A percentile compares a stretch with the other conserved stretches of the same genome.
Evolutionary conservation across 2,113 vertebrate genomes (phyloP).

Genomic region (Vireo altiloquus): DNA sequence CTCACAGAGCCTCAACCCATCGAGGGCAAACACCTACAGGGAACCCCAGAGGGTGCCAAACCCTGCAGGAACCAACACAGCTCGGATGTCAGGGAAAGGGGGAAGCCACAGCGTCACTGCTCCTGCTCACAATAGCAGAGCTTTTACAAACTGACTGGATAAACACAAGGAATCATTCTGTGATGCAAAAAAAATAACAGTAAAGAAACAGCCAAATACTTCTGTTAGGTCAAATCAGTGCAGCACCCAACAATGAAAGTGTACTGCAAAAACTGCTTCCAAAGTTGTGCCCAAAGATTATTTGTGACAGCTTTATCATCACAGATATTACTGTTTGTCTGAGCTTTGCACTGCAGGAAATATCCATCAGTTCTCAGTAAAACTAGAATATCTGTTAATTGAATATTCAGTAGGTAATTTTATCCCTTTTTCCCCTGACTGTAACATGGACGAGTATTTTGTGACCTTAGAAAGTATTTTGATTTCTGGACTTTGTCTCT

Average conservation of each 20-base stretch:
- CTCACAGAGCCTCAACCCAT: neutral
- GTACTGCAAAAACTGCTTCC: neutral
- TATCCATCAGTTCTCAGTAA: neutral
- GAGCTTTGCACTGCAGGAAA: neutral
- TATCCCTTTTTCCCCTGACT: neutral
- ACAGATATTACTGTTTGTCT: neutral
- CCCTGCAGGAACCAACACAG: neutral
- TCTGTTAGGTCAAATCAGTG: neutral
- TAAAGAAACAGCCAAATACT: neutral
- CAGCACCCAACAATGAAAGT: neutral
- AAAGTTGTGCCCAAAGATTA: neutral
- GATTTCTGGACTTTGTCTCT: neutral
- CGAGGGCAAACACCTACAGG: neutral
- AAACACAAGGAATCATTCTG: neutral
- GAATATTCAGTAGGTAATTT: neutral
- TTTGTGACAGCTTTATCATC: neutral
- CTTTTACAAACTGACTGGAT: neutral
- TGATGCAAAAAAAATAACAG: neutral
- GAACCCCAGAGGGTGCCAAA: neutral
- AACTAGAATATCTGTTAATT: neutral
- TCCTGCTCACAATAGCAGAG: rapidly evolving
- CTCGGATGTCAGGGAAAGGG: neutral
- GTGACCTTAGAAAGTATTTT: neutral
- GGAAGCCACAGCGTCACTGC: neutral
- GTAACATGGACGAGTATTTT: neutral